Base-by-base conservation (phyloP, 2,888 invertebrate species). In the Parnassius smintheus region DNA sequence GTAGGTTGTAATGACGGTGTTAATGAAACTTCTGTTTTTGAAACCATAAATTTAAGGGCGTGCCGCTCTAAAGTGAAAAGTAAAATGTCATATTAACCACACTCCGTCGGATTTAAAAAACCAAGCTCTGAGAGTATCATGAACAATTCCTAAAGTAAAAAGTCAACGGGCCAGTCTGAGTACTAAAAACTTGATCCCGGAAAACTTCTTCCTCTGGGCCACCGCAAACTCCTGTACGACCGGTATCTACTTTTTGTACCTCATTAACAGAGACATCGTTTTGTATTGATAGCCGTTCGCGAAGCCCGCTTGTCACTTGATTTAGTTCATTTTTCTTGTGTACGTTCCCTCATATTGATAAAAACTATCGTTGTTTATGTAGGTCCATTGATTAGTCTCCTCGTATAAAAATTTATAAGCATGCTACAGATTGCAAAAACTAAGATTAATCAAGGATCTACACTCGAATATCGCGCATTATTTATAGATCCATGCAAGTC, bases 151-250 rank as follows among this genome's bases (percentile, higher is more conserved):
- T 44, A 2, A 46, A 2, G 13, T 2, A 42, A 48, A 52, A 62
- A 44, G 12, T 9, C 10, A n/a, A 50, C 22, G 13, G 13, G 42
- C 49, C 13, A 41, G 12, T 42, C 12, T 48, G 4, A 13, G n/a
- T n/a, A 42, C 9, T 2, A 62, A 62, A 62, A 62, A 62, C 53
- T 56, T 12, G 59, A 2, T 56, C 55, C 63, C 59, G 63, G 59
- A 63, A 59, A 59, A 41, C 35, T 51, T 63, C 59, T 63, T 56
- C 18, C 41, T n/a, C 9, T 35, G 25, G 42, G 35, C 10, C 13
- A 13, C 9, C 51, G 11, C 45, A 35, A 2, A 44, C 9, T 45
- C 1, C 9, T 25, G 42, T 18, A n/a, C 54, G 48, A 51, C 50
- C 63, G 59, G 59, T 63, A 57, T 45, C 22, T 2, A n/a, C 49